Conservation (phyloP, 2,888 invertebrate species). For the Erebia palarica region DNA sequence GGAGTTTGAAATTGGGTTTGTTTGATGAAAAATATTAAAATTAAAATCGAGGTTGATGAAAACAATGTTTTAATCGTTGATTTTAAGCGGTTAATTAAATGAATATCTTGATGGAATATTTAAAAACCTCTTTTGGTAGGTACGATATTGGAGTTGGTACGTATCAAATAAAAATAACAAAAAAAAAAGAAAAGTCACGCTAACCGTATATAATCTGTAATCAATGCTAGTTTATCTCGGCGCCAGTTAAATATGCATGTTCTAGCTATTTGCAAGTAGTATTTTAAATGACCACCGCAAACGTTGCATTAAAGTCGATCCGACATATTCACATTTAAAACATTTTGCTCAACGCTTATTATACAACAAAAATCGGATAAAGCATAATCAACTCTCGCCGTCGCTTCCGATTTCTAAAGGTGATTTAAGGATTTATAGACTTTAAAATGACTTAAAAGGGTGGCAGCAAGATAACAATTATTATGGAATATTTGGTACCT, state of each 20-base stretch:
- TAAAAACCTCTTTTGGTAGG: background rate
- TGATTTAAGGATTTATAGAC: too few species aligned
- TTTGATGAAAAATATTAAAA: background rate
- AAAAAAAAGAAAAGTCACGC: slow-evolving; percentile 1
- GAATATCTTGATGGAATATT: background rate
- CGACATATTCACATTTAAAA: background rate
- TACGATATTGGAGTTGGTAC: too few species aligned
- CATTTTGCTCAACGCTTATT: too few species aligned
- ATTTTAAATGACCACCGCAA: background rate
- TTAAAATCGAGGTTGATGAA: background rate
- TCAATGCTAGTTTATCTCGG: slow-evolving; percentile 7
- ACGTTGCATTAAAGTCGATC: background rate
- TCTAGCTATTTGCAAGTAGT: background rate
- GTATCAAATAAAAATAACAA: background rate
- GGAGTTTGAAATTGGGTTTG: too few species aligned
- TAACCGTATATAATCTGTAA: background rate
- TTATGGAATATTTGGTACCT: too few species aligned
- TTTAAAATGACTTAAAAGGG: too few species aligned
- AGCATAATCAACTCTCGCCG: too few species aligned
- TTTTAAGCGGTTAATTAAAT: background rate
- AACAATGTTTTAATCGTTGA: background rate
- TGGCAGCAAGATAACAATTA: too few species aligned
- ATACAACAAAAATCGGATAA: too few species aligned
- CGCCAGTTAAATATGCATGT: slow-evolving; percentile 7
- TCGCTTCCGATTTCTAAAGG: too few species aligned